Conservation (phyloP, 2,113 vertebrate genomes). For the Atractosteus spatula region DNA sequence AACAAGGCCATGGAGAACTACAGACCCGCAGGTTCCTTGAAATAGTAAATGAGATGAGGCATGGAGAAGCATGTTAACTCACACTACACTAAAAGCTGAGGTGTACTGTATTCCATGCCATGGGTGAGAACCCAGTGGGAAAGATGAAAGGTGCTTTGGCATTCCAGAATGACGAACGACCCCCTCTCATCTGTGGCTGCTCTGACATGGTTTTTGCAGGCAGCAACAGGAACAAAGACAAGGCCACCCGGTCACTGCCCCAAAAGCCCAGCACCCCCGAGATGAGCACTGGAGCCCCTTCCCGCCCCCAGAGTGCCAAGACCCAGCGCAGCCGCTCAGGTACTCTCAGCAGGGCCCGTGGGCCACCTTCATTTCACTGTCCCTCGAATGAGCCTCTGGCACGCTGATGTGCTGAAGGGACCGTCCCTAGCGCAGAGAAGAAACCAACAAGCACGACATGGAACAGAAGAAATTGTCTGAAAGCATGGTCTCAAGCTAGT, state of each 20-base stretch:
- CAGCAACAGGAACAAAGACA: conserved; percentile 34
- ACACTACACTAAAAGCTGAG: too few species aligned
- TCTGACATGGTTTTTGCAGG: conserved; percentile 28
- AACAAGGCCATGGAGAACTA: too few species aligned
- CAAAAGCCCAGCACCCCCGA: conserved; percentile 26
- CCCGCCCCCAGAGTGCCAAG: conserved; percentile 45
- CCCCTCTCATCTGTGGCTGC: background rate
- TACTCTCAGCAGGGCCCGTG: conserved; percentile 26
- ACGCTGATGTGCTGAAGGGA: too few species aligned
- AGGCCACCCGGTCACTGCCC: conserved; percentile 12
- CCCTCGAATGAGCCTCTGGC: background rate
- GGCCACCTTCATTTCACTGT: background rate
- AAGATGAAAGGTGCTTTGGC: background rate
- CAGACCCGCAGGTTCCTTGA: too few species aligned
- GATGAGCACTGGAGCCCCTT: conserved; percentile 11
- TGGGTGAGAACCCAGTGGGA: too few species aligned
- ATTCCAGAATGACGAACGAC: background rate
- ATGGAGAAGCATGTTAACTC: too few species aligned
- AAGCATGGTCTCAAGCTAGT: too few species aligned
- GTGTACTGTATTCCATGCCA: too few species aligned
- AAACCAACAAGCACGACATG: too few species aligned
- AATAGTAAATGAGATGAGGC: too few species aligned
- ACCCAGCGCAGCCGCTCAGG: conserved; percentile 42
- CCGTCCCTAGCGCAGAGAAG: too few species aligned
- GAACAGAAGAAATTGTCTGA: too few species aligned